Evolutionary conservation across 2,888 invertebrate genomes (phyloP).

Genomic region (Agrochola litura): DNA sequence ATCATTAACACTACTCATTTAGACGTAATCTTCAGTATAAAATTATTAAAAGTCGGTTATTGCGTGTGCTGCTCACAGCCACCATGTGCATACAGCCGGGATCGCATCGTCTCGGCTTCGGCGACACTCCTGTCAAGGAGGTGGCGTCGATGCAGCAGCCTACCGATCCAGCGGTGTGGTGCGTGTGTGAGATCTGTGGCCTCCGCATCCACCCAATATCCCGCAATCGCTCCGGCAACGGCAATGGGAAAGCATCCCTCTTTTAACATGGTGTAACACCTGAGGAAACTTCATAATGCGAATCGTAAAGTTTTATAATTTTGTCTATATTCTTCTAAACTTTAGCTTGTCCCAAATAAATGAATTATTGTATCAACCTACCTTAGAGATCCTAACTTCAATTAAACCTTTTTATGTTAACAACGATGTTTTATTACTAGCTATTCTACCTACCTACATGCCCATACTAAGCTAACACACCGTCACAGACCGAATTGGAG

Average conservation of each 20-base stretch:
- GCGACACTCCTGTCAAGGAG: background rate
- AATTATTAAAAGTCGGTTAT: too few species aligned
- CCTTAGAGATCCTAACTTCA: conserved; percentile 44
- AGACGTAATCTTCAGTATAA: too few species aligned
- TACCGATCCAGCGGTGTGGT: conserved; percentile 22
- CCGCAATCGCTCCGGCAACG: background rate
- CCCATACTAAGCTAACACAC: background rate
- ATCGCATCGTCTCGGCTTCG: background rate
- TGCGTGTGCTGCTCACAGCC: conserved; percentile 18
- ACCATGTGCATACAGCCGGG: conserved; percentile 2
- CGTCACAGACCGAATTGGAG: background rate
- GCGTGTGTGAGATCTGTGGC: conserved; percentile 46
- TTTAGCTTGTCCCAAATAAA: conserved; percentile 47
- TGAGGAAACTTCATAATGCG: background rate
- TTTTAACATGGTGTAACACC: conserved; percentile 1
- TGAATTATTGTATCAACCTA: conserved; percentile 47
- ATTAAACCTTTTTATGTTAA: conserved; percentile 43
- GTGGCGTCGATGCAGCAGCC: conserved; percentile 14
- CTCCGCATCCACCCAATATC: conserved; percentile 22
- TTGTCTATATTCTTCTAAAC: conserved; percentile 32
- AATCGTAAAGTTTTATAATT: conserved; percentile 13
- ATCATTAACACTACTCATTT: too few species aligned
- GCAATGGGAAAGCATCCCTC: background rate
- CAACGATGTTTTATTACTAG: conserved; percentile 17
- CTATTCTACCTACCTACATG: background rate